Conservation (phyloP, 2,113 vertebrate species). For the Brachyhypopomus gauderio region DNA sequence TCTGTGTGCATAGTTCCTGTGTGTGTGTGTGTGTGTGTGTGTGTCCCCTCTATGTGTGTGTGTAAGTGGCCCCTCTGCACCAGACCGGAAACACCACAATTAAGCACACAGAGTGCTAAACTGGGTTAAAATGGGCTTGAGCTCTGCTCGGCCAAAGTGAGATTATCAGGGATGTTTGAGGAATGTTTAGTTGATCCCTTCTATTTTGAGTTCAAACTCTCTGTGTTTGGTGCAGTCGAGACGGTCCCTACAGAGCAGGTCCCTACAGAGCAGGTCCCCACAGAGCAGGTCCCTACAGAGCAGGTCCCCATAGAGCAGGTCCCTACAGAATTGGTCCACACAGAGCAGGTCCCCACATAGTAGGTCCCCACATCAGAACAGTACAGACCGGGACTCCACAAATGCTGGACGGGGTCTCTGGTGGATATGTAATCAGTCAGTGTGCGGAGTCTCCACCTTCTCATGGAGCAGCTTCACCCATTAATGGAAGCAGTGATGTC, state of each 20-base stretch:
- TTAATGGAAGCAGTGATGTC: not conserved
- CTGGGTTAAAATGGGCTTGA: constrained; percentile 27
- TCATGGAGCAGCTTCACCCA: constrained; percentile 1
- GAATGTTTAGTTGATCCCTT: constrained; percentile 2
- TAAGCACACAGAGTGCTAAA: constrained; percentile 1
- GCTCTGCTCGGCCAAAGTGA: constrained; percentile 13
- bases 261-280: no score
- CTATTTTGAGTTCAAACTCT: constrained; percentile 22
- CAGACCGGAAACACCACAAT: not conserved
- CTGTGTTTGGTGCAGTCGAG: constrained; percentile 13
- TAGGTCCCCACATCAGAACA: no score
- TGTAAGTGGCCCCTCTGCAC: not conserved
- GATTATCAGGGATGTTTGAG: constrained; percentile 7
- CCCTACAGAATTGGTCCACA: no score
- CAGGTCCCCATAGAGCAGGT: no score
- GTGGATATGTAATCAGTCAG: not conserved
- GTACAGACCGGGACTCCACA: no score
- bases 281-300: no score
- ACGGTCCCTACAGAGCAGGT: not conserved
- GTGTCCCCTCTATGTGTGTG: no score
- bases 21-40: no score
- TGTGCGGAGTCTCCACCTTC: not conserved
- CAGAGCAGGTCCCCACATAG: no score
- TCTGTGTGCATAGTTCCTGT: no score
- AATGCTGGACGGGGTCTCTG: no score